Evolutionary conservation across 2,888 invertebrate species (phyloP), one percentile per base, ranked within the genome.

Genomic region (Lottia gigantea): DNA sequence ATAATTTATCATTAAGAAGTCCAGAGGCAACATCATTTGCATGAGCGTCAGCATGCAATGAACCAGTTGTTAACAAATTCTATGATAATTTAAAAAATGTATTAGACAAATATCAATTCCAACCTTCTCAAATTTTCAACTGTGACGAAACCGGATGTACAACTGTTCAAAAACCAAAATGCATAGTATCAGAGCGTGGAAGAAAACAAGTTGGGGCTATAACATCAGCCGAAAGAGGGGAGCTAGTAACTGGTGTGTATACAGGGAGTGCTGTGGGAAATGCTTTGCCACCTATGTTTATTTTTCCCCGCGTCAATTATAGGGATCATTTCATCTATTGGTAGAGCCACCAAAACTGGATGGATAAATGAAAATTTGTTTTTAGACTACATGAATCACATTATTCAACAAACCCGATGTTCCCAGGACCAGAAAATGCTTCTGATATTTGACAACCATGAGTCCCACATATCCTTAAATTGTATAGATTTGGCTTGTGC

Each of bases 401-500:
- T 67, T 23, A 49, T 73, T 26, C 46, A 40, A 16, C 63, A 71
- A 40, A 68, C 68, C 0, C 26, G 67, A 47, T 64, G 62, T 23
- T 62, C 61, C 1, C 26, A 15, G 31, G 73, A 71, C n/a, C 19
- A 70, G n/a, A 67, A 62, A n/a, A 64, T 66, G 23, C 71, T 74
- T 23, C 63, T 74, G 8, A 68, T 71, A 12, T 19, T 71, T 14
- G 73, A 73, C 46, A 73, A 74, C 46, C 71, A 74, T 62, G 68
- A 71, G 40, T 46, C 67, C 19, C 71, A 74, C 65, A 45, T 72
- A 12, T 67, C 64, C 23, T 46, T 69, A 4, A 23, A 40, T n/a
- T 66, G 64, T 15, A 63, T 75, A 40, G 73, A 76, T 45, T n/a
- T 62, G 15, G 68, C 71, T 47, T 69, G 55, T 25, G 49, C 11